These are phyloP conservation scores for Tiaroga cobitis DNA, from an alignment of 2,797 vertebrate species.

Conservation along the genomic window DNA sequence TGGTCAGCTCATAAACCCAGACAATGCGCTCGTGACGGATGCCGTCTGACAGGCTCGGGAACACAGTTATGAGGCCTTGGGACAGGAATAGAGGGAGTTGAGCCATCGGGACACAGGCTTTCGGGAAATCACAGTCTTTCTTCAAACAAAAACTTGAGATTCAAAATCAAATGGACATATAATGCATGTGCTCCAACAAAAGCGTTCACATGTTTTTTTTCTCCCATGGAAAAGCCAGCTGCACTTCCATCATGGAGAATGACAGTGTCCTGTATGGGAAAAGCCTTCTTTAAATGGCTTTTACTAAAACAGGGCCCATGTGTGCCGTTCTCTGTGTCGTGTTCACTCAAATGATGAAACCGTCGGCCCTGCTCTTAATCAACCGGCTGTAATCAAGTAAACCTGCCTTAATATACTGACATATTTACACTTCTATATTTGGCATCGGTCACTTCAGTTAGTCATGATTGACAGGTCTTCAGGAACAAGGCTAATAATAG, in stretches of 20 bases:
- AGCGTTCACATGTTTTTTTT: neutral
- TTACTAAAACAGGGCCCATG: neutral
- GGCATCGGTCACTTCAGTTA: neutral
- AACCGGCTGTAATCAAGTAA: neutral
- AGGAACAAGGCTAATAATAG: slow-evolving; percentile 24
- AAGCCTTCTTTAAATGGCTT: neutral
- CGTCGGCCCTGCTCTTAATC: neutral
- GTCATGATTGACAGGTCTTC: neutral
- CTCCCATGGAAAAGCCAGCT: neutral
- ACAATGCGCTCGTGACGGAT: too few species aligned
- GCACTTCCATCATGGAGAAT: neutral
- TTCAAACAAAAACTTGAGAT: neutral
- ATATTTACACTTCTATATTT: slow-evolving; percentile 24
- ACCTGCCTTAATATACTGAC: neutral
- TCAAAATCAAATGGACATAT: neutral
- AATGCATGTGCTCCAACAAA: neutral
- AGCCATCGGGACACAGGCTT: slow-evolving; percentile 55
- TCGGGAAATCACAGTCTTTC: slow-evolving; percentile 57
- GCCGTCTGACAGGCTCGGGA: too few species aligned
- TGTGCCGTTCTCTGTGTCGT: slow-evolving; percentile 22
- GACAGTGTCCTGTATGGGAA: too few species aligned
- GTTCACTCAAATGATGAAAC: slow-evolving; percentile 20
- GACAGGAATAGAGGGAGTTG: slow-evolving; percentile 51
- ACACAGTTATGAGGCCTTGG: slow-evolving; percentile 57
- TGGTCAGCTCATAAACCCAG: slow-evolving; percentile 8